phyloP scores from a whole-genome alignment of 1,140 invertebrate genomes.

The Lucilia cuprina region DNA sequence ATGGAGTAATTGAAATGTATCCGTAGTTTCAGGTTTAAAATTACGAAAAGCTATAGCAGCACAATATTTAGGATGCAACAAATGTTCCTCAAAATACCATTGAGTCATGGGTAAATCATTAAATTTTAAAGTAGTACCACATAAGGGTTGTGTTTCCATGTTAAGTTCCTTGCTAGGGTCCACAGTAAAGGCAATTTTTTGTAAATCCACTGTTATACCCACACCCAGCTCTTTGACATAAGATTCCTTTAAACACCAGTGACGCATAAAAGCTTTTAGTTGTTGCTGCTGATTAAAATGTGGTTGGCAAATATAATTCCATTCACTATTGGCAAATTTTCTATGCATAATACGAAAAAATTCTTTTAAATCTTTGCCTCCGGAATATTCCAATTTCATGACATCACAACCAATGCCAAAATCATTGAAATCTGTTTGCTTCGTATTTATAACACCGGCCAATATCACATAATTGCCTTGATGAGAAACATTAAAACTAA shows the following conservation, averaged over 20 bases:
- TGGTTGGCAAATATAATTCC: slow-evolving; percentile 72
- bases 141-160: slow-evolving; percentile 65
- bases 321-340: slow-evolving; percentile 83
- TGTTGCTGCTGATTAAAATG: slow-evolving; percentile 66
- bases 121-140: slow-evolving; percentile 74
- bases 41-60: slow-evolving; percentile 76
- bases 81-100: slow-evolving; percentile 88
- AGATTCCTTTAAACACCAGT: slow-evolving; percentile 96
- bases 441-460: slow-evolving; percentile 66
- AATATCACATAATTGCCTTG: slow-evolving; percentile 86
- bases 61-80: slow-evolving; percentile 81
- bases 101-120: slow-evolving; percentile 68
- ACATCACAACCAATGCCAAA: slow-evolving; percentile 74
- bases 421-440: slow-evolving; percentile 12
- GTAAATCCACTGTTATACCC: slow-evolving; percentile 81
- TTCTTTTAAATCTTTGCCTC: slow-evolving; percentile 71
- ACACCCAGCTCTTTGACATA: slow-evolving; percentile 90
- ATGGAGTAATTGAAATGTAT: slow-evolving; percentile 63
- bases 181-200: slow-evolving; percentile 77
- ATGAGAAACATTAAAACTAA: slow-evolving; percentile 92
- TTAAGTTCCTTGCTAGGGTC: slow-evolving; percentile 62
- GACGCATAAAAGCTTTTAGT: slow-evolving; percentile 80
- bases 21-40: slow-evolving; percentile 42
- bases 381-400: slow-evolving; percentile 75
- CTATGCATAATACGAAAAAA: slow-evolving; percentile 88